Base-by-base conservation (phyloP, 2,888 invertebrate genomes). In the Eupithecia insigniata region DNA sequence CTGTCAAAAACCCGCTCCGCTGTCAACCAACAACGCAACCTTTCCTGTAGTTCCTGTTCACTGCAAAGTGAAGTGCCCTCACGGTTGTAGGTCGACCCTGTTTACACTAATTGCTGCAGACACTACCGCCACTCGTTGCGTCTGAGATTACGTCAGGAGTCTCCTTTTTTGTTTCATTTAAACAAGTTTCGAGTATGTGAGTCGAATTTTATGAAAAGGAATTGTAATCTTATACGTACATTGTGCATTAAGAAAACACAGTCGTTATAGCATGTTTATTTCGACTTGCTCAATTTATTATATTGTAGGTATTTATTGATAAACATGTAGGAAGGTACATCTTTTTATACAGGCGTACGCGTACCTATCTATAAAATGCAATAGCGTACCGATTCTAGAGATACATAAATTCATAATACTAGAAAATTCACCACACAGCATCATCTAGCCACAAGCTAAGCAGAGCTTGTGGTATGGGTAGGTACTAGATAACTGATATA, bases 101-200 rank as follows among this genome's bases (percentile, higher is more conserved):
- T 90, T 90, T 90, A 89, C 89, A 87, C 90, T 90, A 91, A 91
- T 91, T 91, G 91, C 89, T 86, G 85, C 79, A 87, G 89, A 90
- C 90, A 87, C 86, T 84, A 82, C 83, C 81, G 81, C 81, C 84
- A 83, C 83, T 83, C 81, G 78, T 79, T 74, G 80, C 82, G 80
- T 82, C 84, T 85, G 79, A 83, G 82, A 83, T 78, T 72, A 78
- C 73, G 75, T 76, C 32, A 71, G 43, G 67, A 55, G 67, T 60
- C 69, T 51, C 60, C 65, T 51, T 43, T 66, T 60, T 64, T 60
- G 39, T 67, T 62, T 30, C 26, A 28, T 68, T 28, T 34, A 61
- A 22, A 36, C 60, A 43, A 61, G n/a, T 62, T 61, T 32, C 14
- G 22, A 34, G 62, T 62, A 32, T 62, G 64, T 64, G 64, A 62